Base-by-base conservation (phyloP, 92 coral and sea anemone species). In the Porites lobata region DNA sequence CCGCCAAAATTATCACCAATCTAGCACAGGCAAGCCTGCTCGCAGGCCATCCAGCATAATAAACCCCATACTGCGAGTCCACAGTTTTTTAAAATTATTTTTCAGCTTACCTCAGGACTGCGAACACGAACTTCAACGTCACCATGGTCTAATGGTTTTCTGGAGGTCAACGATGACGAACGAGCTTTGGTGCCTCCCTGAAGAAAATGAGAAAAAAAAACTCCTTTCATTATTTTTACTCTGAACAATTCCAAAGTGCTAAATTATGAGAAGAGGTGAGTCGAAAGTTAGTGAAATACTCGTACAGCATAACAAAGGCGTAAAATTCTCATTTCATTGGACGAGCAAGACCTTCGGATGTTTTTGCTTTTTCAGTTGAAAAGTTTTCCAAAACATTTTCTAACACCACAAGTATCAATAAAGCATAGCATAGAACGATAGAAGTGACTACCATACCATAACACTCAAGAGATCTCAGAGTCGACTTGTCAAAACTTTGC, bases 81-180 rank as follows among this genome's bases (percentile, higher is more conserved):
- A 14, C n/a, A 13, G 20, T 15, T 62, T 62, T 62, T 56, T 56
- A 56, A 38, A 38, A 38, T 38, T 38, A 38, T 29, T n/a, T 38
- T 21, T 24, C 65, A 57, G 78, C 90, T 73, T 66, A 93, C 92
- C 82, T 90, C 93, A 11, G 89, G 79, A 17, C 88, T 76, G 15
- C 84, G 26, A 66, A 95, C 91, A 8, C 94, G 96, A 11, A 93
- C 88, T 84, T 91, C 92, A 0, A 95, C 98, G 53, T 95, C 95
- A 14, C 89, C 85, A 29, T 94, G 86, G 62, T 95, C 98, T 50
- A 95, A 85, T 11, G 93, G 94, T 79, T 90, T 88, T 65, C 86
- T 72, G 12, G 83, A 71, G 7, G 79, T 79, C 69, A 85, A 50
- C 17, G 98, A 94, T 21, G 90, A 76, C 51, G 93, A 84, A 2